These are phyloP conservation scores for Coluber constrictor DNA, from an alignment of 2,797 vertebrate genomes.

Conservation along the genomic window DNA sequence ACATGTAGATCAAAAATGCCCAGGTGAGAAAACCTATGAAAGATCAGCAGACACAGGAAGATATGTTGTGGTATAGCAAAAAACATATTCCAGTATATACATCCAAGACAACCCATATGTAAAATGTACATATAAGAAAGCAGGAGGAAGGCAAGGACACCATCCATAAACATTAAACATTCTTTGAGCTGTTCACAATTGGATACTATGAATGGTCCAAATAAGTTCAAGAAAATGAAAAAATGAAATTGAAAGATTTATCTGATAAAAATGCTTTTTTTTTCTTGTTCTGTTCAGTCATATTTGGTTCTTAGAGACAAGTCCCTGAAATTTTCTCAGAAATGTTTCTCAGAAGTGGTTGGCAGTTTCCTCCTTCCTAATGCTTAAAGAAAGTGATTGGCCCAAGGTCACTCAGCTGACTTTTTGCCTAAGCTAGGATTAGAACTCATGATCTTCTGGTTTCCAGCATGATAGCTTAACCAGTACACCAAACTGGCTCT, in stretches of 20 bases:
- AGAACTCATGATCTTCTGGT: background rate
- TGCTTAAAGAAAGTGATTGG: background rate
- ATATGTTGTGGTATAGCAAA: background rate
- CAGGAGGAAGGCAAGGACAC: background rate
- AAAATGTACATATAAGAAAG: background rate
- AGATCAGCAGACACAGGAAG: background rate
- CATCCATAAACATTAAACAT: background rate
- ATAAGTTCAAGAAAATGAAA: background rate
- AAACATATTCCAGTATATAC: background rate
- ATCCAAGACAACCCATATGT: background rate
- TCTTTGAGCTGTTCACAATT: background rate
- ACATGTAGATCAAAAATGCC: background rate
- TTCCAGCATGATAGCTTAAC: background rate
- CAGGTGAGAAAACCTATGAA: background rate
- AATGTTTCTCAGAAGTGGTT: background rate
- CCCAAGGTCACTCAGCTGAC: background rate
- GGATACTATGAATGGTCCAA: background rate
- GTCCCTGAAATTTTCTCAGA: background rate
- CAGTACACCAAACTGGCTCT: background rate
- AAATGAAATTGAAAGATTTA: background rate
- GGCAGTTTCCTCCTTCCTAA: background rate
- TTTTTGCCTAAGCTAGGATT: background rate
- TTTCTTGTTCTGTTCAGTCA: background rate
- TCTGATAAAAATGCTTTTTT: background rate
- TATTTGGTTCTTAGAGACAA: background rate